These are phyloP conservation scores for Thamnaconus septentrionalis DNA, from an alignment of 2,113 vertebrate species.

Conservation along the genomic window DNA sequence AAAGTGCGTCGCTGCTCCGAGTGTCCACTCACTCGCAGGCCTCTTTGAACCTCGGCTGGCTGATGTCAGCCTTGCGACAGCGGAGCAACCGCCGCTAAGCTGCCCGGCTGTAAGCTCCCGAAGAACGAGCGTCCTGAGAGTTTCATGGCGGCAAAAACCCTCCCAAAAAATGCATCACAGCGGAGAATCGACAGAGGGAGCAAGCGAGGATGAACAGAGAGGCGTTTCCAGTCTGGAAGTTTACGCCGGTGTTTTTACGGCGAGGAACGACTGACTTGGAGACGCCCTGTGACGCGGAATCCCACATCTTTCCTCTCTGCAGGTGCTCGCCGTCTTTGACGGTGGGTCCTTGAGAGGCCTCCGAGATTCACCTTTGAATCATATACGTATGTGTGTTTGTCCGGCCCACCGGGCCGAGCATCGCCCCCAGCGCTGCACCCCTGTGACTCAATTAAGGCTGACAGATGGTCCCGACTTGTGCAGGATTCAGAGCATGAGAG, in stretches of 20 bases:
- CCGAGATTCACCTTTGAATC: slow-evolving; percentile 36
- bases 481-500: slow-evolving; percentile 78
- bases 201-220: slow-evolving; percentile 40
- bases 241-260: slow-evolving; percentile 1
- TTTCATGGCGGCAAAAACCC: slow-evolving; percentile 15
- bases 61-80: slow-evolving; percentile 65
- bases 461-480: slow-evolving; percentile 78
- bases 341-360: slow-evolving; percentile 14
- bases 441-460: slow-evolving; percentile 78
- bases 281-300: slow-evolving; percentile 14
- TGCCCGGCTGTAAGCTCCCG: not conserved
- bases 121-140: slow-evolving; percentile 31
- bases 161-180: slow-evolving; percentile 14
- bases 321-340: slow-evolving; percentile 25
- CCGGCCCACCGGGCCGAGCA: slow-evolving; percentile 48
- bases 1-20: slow-evolving; percentile 10
- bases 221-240: slow-evolving; percentile 29
- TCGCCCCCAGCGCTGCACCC: slow-evolving; percentile 68
- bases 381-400: slow-evolving; percentile 60
- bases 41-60: slow-evolving; percentile 32
- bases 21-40: slow-evolving; percentile 16
- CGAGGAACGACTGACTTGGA: too few species aligned
- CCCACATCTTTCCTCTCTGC: slow-evolving; percentile 24
- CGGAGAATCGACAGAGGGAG: slow-evolving; percentile 18
- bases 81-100: slow-evolving; percentile 29